Conservation (phyloP, 2,113 vertebrate species). For the Cervus canadensis region DNA sequence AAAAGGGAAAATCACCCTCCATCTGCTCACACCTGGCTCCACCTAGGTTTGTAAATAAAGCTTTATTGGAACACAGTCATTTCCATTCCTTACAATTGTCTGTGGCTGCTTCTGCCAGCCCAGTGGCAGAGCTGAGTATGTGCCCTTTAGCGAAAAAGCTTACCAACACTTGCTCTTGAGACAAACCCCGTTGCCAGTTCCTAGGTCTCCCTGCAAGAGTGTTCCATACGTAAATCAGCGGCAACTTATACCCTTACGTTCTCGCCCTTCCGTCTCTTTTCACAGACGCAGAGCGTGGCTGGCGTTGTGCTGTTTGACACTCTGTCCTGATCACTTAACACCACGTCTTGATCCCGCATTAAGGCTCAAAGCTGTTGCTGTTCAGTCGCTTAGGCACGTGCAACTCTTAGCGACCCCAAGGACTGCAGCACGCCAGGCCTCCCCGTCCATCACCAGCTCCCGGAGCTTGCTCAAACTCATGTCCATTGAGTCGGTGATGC, state of each 20-base stretch:
- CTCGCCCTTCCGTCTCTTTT: background rate
- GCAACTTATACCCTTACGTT: fast-evolving
- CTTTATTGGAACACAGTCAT: background rate
- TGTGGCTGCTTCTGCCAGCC: background rate
- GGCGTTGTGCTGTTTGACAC: no score
- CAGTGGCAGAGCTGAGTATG: fast-evolving
- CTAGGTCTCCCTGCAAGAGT: background rate
- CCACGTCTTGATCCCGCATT: background rate
- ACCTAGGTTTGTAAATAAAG: background rate
- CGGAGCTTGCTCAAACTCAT: background rate
- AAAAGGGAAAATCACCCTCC: background rate
- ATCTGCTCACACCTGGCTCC: background rate
- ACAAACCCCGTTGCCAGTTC: fast-evolving
- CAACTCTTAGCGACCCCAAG: background rate
- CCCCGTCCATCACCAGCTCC: background rate
- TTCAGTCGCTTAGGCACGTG: background rate
- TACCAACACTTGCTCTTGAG: background rate
- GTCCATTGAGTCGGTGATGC: background rate
- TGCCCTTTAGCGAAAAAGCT: background rate
- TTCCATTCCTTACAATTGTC: background rate
- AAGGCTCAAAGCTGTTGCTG: background rate
- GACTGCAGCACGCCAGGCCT: background rate
- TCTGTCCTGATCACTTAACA: background rate
- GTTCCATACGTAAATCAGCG: fast-evolving
- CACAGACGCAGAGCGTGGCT: background rate